Percentiles rank a stretch among this genome's conserved stretches.
These are phyloP conservation scores for Oryzias celebensis DNA, from an alignment of 2,113 vertebrate genomes.

Conservation along the genomic window DNA sequence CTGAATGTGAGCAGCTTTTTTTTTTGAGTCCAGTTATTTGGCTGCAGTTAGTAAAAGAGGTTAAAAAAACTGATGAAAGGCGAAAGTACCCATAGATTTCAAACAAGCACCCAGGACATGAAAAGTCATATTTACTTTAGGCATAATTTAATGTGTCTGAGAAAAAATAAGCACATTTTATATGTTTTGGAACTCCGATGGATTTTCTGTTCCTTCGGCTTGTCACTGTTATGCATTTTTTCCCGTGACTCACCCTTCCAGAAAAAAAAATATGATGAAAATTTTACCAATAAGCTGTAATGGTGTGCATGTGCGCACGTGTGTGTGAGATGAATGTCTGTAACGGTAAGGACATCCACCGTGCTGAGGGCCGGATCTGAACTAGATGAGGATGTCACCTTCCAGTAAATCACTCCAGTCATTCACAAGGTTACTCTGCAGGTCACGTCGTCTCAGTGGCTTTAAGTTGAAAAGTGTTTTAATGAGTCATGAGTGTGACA, in stretches of 20 bases:
- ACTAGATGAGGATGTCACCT: conserved; percentile 36
- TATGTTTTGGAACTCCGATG: no score
- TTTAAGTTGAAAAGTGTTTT: conserved; percentile 5
- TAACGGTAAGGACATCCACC: conserved; percentile 16
- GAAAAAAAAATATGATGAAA: no score
- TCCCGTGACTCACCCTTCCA: not conserved
- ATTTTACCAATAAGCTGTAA: no score
- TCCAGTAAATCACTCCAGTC: conserved; percentile 29
- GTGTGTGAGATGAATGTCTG: conserved; percentile 22
- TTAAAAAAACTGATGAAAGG: not conserved
- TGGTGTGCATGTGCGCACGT: not conserved
- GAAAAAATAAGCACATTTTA: no score
- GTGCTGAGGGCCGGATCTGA: conserved; percentile 10
- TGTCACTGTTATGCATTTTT: conserved; percentile 8
- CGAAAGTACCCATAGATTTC: not conserved
- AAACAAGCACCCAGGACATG: no score
- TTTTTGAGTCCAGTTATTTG: not conserved
- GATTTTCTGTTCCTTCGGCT: not conserved
- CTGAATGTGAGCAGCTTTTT: not conserved
- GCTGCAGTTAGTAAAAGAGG: not conserved
- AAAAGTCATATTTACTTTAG: no score
- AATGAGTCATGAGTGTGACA: conserved; percentile 12
- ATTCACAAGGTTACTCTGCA: conserved; percentile 15
- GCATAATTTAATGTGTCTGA: no score
- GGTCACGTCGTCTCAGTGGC: conserved; percentile 26